Evolutionary conservation across 2,888 invertebrate species (phyloP).

Genomic region (Oxystoma pomonae): DNA sequence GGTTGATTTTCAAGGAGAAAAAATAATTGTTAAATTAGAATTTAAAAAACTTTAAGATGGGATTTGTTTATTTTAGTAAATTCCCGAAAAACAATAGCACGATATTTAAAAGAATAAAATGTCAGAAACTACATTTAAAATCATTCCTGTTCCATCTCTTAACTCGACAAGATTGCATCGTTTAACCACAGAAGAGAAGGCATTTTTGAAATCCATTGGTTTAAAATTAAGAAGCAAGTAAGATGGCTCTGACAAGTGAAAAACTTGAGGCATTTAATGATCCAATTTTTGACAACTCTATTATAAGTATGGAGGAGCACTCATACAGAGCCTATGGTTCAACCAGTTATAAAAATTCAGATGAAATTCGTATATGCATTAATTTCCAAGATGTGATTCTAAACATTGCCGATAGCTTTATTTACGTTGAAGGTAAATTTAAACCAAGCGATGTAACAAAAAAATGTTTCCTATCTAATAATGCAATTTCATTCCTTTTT

Average conservation of each 20-base stretch:
- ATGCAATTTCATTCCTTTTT: slow-evolving; percentile 6
- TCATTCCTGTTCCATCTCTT: not conserved
- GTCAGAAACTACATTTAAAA: not conserved
- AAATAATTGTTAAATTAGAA: slow-evolving; percentile 13
- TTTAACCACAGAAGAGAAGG: not conserved
- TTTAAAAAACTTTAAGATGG: slow-evolving; percentile 13
- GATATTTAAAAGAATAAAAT: not conserved
- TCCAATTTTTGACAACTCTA: slow-evolving; percentile 2
- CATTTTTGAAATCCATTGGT: slow-evolving; percentile 5
- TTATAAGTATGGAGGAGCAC: slow-evolving; percentile 2
- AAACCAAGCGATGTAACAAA: slow-evolving; percentile 6
- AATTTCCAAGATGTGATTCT: slow-evolving; percentile 17
- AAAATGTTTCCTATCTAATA: slow-evolving; percentile 6
- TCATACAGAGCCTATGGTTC: slow-evolving; percentile 8
- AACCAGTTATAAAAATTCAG: slow-evolving; percentile 3
- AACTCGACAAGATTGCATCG: not conserved
- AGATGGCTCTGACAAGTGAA: slow-evolving; percentile 1
- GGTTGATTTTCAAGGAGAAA: slow-evolving; percentile 13
- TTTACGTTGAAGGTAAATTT: slow-evolving; percentile 13
- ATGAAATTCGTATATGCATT: slow-evolving; percentile 6
- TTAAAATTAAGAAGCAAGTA: not conserved
- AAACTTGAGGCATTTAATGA: slow-evolving; percentile 8
- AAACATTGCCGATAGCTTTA: slow-evolving; percentile 14
- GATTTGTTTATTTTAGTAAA: slow-evolving; percentile 7
- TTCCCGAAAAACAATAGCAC: not conserved